A percentile compares a stretch with the other conserved stretches of the same genome.
These are phyloP conservation scores for Spongia lamella DNA, from an alignment of 37 sponge, comb jelly and placozoan genomes.

Conservation along the genomic window DNA sequence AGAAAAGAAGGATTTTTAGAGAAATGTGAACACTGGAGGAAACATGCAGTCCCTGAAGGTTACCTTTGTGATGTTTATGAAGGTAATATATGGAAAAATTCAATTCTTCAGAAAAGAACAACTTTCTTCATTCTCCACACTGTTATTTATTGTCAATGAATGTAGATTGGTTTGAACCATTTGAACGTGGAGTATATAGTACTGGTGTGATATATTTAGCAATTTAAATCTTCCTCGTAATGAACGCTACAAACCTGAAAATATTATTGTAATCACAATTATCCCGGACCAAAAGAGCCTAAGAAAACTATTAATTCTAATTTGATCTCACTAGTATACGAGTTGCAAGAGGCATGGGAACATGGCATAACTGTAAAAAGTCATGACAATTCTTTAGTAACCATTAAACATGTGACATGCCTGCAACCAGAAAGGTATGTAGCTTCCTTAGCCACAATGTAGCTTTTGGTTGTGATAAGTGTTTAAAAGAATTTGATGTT, in stretches of 20 bases:
- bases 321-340: not conserved
- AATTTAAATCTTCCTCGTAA: slow-evolving; percentile 11
- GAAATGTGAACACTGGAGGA: not conserved
- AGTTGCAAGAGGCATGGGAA: not conserved
- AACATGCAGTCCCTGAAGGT: not conserved
- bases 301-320: not conserved
- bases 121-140: not conserved
- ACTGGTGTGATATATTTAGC: slow-evolving; percentile 15
- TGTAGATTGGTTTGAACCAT: slow-evolving; percentile 32
- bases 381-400: too few relatives aligned
- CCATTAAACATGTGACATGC: too few relatives aligned
- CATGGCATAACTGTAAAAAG: too few relatives aligned
- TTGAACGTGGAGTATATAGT: not conserved
- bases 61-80: not conserved
- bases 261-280: slow-evolving; percentile 20
- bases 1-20: not conserved
- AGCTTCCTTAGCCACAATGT: too few relatives aligned
- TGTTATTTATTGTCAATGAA: slow-evolving; percentile 1
- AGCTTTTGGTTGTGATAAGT: too few relatives aligned
- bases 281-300: slow-evolving; percentile 42
- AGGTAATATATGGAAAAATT: not conserved
- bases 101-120: too few relatives aligned
- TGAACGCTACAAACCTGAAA: slow-evolving; percentile 8
- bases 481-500: too few relatives aligned
- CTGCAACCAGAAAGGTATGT: too few relatives aligned